These are phyloP conservation scores for Gobio occitaniae DNA, from an alignment of 2,797 vertebrate species.

Conservation along the genomic window DNA sequence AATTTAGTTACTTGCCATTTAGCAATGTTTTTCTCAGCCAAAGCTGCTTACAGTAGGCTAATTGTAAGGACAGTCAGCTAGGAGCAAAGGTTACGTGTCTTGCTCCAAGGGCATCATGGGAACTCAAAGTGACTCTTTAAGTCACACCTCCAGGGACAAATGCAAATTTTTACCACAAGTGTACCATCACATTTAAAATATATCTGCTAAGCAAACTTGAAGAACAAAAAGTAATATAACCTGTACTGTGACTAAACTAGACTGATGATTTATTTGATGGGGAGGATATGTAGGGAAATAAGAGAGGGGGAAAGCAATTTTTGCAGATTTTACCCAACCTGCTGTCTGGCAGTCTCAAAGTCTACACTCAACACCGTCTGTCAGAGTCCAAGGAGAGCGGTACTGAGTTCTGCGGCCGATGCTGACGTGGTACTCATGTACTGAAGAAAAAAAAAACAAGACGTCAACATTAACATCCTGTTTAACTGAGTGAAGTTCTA, in stretches of 20 bases:
- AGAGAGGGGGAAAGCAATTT: neutral
- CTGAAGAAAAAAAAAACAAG: neutral
- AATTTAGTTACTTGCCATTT: slow-evolving; percentile 24
- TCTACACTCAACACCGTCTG: neutral
- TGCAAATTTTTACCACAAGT: neutral
- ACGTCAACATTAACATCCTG: neutral
- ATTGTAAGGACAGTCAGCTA: neutral
- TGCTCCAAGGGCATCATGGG: neutral
- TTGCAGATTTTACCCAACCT: slow-evolving; percentile 14
- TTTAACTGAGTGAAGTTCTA: neutral
- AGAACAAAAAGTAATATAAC: neutral
- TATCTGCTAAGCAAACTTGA: neutral
- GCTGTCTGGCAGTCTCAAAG: slow-evolving; percentile 11
- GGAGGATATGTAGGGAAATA: neutral
- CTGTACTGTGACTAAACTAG: neutral
- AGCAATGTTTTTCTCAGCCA: slow-evolving; percentile 20
- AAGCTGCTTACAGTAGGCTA: slow-evolving; percentile 23
- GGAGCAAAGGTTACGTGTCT: slow-evolving; percentile 33
- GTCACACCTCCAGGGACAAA: neutral
- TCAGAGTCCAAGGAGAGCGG: slow-evolving; percentile 19
- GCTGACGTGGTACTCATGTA: slow-evolving; percentile 1
- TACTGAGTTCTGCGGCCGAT: neutral
- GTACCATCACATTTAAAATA: slow-evolving; percentile 8
- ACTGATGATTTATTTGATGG: neutral
- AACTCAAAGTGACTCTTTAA: slow-evolving; percentile 27